Percentiles rank a stretch among this genome's conserved stretches.
Conservation (phyloP, 2,113 vertebrate genomes). For the Saccopteryx leptura region DNA sequence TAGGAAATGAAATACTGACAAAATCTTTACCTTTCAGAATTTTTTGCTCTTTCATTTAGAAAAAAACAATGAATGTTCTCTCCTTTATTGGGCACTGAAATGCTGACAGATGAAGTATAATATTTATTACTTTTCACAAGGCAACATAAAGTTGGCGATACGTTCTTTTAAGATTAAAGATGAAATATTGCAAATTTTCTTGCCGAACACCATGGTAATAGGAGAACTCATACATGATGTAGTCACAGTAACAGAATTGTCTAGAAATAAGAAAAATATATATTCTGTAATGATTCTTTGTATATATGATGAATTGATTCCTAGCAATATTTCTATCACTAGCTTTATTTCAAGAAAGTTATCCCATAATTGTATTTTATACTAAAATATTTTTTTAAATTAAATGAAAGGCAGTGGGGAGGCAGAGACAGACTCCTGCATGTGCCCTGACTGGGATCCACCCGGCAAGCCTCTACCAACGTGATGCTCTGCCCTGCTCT, state of each 20-base stretch:
- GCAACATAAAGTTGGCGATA: slow-evolving; percentile 35
- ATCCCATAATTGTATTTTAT: neutral
- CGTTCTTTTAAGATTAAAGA: slow-evolving; percentile 45
- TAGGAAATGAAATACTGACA: slow-evolving; percentile 30
- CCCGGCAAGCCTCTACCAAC: too few species aligned
- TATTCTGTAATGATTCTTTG: slow-evolving; percentile 22
- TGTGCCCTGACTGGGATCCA: too few species aligned
- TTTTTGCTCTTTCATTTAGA: slow-evolving; percentile 53
- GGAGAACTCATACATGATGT: slow-evolving; percentile 40
- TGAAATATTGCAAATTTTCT: neutral
- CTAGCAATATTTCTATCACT: neutral
- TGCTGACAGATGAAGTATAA: slow-evolving; percentile 17
- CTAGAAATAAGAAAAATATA: slow-evolving; percentile 33
- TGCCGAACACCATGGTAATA: neutral
- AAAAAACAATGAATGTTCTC: slow-evolving; percentile 1
- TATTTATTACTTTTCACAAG: slow-evolving; percentile 51
- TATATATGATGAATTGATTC: neutral
- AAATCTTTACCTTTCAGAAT: slow-evolving; percentile 55
- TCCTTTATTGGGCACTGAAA: neutral
- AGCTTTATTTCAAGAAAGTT: slow-evolving; percentile 16
- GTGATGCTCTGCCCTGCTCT: too few species aligned
- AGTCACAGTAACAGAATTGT: slow-evolving; percentile 33
- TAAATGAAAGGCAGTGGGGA: neutral
- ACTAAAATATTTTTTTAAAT: slow-evolving; percentile 20
- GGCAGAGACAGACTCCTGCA: too few species aligned